Percentiles rank a stretch among this genome's conserved stretches.
These are phyloP conservation scores for Diaprepes abbreviatus DNA, from an alignment of 2,888 invertebrate species.

Conservation along the genomic window DNA sequence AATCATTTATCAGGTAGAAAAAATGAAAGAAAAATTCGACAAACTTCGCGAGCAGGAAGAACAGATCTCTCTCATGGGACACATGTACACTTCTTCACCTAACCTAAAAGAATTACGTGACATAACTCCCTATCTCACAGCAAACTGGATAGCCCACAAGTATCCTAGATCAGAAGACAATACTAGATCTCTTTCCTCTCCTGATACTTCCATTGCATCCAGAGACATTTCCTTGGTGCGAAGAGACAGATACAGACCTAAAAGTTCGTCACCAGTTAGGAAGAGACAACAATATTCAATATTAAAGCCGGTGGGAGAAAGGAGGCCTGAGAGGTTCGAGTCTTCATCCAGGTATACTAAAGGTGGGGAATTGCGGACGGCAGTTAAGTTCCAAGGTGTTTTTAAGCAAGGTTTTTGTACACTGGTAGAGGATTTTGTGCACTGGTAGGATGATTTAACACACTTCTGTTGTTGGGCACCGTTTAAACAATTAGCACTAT, in stretches of 20 bases:
- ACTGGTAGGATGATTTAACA: background rate
- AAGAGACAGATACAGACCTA: conserved; percentile 65
- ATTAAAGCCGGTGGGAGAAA: conserved; percentile 30
- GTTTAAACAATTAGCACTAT: background rate
- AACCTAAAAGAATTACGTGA: conserved; percentile 83
- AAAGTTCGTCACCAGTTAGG: conserved; percentile 70
- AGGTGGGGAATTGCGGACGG: conserved; percentile 50
- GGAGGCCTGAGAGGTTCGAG: conserved; percentile 38
- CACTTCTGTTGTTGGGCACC: background rate
- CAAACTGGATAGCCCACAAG: conserved; percentile 85
- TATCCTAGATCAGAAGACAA: conserved; percentile 81
- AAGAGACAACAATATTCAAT: conserved; percentile 54
- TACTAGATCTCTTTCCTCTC: conserved; percentile 74
- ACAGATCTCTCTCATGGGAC: conserved; percentile 76
- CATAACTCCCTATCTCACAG: conserved; percentile 83
- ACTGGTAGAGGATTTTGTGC: conserved; percentile 13
- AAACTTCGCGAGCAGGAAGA: conserved; percentile 65
- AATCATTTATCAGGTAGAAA: conserved; percentile 65
- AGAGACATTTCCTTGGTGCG: conserved; percentile 64
- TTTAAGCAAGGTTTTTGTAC: conserved; percentile 23
- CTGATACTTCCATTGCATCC: conserved; percentile 62
- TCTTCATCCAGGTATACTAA: conserved; percentile 64
- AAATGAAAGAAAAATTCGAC: conserved; percentile 81
- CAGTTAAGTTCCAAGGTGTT: conserved; percentile 22
- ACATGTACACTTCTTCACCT: conserved; percentile 86